Evolutionary conservation across 2,113 vertebrate species (phyloP), one percentile per base, ranked within the genome.

Genomic region (Maccullochella peelii): DNA sequence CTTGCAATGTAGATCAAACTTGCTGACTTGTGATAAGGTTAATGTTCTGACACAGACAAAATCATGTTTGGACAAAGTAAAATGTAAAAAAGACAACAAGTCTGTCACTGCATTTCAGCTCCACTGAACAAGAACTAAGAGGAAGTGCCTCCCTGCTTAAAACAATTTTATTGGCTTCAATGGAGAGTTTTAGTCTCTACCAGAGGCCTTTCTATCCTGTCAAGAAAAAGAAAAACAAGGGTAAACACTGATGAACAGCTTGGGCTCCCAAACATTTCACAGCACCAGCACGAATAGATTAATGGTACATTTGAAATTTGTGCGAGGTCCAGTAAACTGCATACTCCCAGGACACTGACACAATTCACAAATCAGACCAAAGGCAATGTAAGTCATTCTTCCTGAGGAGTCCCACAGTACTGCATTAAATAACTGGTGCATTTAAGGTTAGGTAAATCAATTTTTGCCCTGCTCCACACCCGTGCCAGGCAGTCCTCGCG

Each of bases 361-460:
- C 57, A 70, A 80, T 83, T 86, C 79, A 75, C 79, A 83, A 82
- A 88, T 74, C 73, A 80, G 79, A 55, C 73, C 67, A 78, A 63
- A 88, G 70, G 84, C 61, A 27, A 76, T 62, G 55, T 38, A 47
- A 90, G 70, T 83, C 65, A 66, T 68, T 90, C 49, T 79, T 81
- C 38, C 66, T 9, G 3, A 69, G 42, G 77, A 66, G 79, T 80
- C 57, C 27, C 75, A 71, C 50, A 33, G 77, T 73, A 71, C 12
- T 69, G 30, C 47, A 16, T 84, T 83, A 66, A 89, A 78, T 84
- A 86, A 85, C n/a, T 1, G 5, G 23, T 85, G 58, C 55, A 84
- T 85, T 89, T 79, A 71, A 80, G 55, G 33, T 54, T 61, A 74
- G 77, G 61, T 73, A 80, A 89, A 92, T 92, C 66, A 58, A 85